Percentiles rank a stretch among this genome's conserved stretches.
Evolutionary conservation across 2,888 invertebrate species (phyloP).

Genomic region (Xestia c-nigrum): DNA sequence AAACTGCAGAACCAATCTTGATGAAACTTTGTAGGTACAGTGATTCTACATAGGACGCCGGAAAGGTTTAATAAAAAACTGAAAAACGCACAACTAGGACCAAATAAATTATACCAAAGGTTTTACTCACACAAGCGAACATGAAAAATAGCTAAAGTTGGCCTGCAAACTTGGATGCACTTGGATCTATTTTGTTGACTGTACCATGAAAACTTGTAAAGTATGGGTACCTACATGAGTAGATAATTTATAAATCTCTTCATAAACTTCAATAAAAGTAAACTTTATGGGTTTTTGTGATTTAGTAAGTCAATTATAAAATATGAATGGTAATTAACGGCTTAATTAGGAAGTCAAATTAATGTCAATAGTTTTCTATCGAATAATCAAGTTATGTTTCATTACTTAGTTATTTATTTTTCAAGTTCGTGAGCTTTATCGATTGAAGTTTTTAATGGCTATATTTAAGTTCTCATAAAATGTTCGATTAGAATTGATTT

Average conservation of each 20-base stretch:
- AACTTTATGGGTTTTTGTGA: conserved; percentile 44
- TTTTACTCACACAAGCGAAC: neutral
- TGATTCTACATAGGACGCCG: neutral
- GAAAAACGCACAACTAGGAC: neutral
- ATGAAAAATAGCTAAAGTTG: neutral
- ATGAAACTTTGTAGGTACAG: neutral
- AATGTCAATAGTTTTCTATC: conserved; percentile 44
- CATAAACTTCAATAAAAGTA: conserved; percentile 36
- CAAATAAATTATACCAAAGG: neutral
- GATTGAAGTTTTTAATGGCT: conserved; percentile 46
- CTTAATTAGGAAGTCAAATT: conserved; percentile 40
- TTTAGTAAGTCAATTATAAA: conserved; percentile 48
- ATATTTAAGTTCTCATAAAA: conserved; percentile 36
- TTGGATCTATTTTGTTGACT: conserved; percentile 20
- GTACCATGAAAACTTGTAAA: conserved; percentile 7
- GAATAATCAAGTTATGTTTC: conserved; percentile 44
- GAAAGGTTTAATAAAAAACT: neutral
- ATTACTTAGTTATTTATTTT: conserved; percentile 29
- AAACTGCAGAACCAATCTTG: neutral
- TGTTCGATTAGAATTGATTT: conserved; percentile 38
- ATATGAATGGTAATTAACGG: conserved; percentile 28
- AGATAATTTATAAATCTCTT: conserved; percentile 6
- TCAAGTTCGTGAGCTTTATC: conserved; percentile 30
- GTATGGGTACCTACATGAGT: neutral
- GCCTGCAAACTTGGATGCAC: neutral